These are phyloP conservation scores for Papilio glaucus DNA, from an alignment of 1,140 invertebrate genomes.

Conservation along the genomic window DNA sequence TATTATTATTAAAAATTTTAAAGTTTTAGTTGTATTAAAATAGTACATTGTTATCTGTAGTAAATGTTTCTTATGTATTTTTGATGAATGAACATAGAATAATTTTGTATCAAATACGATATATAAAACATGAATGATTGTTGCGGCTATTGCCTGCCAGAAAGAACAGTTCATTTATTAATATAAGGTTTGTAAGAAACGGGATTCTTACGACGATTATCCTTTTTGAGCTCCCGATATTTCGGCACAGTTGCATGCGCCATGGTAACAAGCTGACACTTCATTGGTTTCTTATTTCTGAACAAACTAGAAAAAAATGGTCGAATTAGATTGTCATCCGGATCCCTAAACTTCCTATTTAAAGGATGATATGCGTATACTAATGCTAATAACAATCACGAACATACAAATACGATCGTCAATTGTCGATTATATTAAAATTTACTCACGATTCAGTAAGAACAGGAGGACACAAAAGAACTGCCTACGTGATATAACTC, in stretches of 20 bases:
- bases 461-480: conserved; percentile 8
- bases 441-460: conserved; percentile 17
- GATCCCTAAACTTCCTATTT: neutral
- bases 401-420: neutral
- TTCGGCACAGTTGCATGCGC: too few species aligned
- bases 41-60: too few species aligned
- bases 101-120: neutral
- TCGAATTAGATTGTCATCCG: too few species aligned
- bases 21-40: too few species aligned
- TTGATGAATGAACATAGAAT: neutral
- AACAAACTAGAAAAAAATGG: too few species aligned
- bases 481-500: conserved; percentile 16
- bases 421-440: conserved; percentile 21
- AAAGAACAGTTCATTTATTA: too few species aligned
- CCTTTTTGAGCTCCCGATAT: too few species aligned
- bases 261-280: too few species aligned
- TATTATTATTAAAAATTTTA: neutral
- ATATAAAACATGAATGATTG: neutral
- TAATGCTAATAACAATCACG: neutral
- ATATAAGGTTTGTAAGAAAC: too few species aligned
- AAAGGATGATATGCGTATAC: conserved; percentile 6
- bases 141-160: neutral
- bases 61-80: too few species aligned
- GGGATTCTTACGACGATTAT: too few species aligned
- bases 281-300: too few species aligned